phyloP scores from a whole-genome alignment of 53 echinoderm and acorn worm species.

The Holothuria leucospilota region DNA sequence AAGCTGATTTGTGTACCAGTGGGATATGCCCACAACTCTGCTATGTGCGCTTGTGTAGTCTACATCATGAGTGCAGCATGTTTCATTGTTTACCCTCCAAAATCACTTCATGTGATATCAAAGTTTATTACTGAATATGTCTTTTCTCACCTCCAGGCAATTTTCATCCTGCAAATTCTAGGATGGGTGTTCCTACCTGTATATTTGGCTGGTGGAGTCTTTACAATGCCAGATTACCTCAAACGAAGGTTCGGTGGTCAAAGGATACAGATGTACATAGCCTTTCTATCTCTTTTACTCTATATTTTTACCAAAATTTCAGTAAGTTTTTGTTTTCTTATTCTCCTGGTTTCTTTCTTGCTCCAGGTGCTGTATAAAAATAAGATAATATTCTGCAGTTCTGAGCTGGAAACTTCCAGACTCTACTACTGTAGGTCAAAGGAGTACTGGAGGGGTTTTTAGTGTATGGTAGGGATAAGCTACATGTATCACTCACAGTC shows the following conservation, averaged over 20 bases:
- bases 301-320: conserved; percentile 99
- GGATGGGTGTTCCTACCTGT: conserved; percentile 96
- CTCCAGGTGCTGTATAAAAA: background rate
- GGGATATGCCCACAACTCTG: no score
- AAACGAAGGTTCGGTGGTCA: conserved; percentile 85
- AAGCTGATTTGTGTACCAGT: no score
- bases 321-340: conserved; percentile 58
- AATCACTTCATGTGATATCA: no score
- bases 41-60: no score
- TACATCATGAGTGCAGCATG: no score
- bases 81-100: no score
- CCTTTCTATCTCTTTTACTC: conserved; percentile 79
- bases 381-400: no score
- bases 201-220: conserved; percentile 86
- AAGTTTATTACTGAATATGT: no score
- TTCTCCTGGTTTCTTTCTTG: background rate
- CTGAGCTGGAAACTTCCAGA: background rate
- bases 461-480: no score
- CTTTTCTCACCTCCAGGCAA: conserved; percentile 62
- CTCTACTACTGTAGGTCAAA: background rate
- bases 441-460: background rate
- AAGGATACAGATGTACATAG: conserved; percentile 83
- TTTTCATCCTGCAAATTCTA: conserved; percentile 77
- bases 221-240: conserved; percentile 95
- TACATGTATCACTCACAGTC: no score